Evolutionary conservation across 2,888 invertebrate genomes (phyloP).

Genomic region (Crioceris asparagi): DNA sequence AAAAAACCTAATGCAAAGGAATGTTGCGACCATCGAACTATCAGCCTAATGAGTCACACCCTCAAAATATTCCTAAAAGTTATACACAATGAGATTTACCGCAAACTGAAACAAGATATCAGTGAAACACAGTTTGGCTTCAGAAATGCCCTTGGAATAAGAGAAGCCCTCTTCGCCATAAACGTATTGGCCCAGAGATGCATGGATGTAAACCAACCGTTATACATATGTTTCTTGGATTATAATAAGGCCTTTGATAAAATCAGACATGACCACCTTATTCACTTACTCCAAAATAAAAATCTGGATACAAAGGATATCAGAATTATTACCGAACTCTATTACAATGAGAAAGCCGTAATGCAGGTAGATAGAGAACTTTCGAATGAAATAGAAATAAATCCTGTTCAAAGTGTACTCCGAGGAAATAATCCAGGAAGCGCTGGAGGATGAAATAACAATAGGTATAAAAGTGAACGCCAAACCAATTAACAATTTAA

Average conservation of each 20-base stretch:
- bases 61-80: slow-evolving; percentile 10
- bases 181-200: background rate
- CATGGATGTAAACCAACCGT: background rate
- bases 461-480: background rate
- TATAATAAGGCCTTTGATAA: background rate
- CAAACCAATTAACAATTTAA: background rate
- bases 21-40: slow-evolving; percentile 7
- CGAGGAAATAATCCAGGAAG: no score
- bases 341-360: background rate
- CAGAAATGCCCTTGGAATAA: no score
- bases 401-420: no score
- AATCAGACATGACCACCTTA: background rate
- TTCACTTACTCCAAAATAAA: background rate
- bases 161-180: no score
- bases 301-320: background rate
- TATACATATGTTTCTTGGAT: background rate
- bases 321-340: background rate
- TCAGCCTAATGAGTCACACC: slow-evolving; percentile 10
- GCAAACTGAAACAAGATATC: background rate
- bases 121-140: background rate
- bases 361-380: background rate
- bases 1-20: slow-evolving; percentile 3
- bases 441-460: no score
- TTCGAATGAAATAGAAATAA: background rate
- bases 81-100: slow-evolving; percentile 8